Base-by-base conservation (phyloP, 2,797 vertebrate species). In the Mionectes olivaceus region DNA sequence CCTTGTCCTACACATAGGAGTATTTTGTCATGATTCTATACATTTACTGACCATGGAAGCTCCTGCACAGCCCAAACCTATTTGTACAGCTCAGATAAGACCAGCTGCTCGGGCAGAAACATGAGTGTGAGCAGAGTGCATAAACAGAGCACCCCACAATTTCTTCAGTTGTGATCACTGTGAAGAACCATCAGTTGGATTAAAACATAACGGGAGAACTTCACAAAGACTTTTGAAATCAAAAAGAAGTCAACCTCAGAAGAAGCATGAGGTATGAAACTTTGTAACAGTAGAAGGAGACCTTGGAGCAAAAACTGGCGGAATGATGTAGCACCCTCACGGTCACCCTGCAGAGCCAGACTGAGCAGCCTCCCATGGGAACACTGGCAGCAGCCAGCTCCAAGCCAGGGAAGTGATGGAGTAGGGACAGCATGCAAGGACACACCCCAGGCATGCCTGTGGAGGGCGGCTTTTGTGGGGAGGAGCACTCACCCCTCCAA, bases 401-500 rank as follows among this genome's bases (percentile, higher is more conserved):
- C 32, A 25, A 53, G 8, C 22, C 13, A 33, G 61, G 27, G 25
- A 16, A 57, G 11, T 12, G 50, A 44, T 2, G 4, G 9, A 24
- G 5, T 53, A 59, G 19, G 19, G 18, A 2, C 16, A 87, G 33
- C 50, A 23, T 0, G 2, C 19, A 47, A 37, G 16, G 41, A 78
- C 53, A 27, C 22, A 6, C 1, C 8, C 35, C 28, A 6, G 14
- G 12, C 15, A 25, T 74, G 22, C 11, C 49, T 37, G n/a, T 4
- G 47, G 4, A 1, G 7, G 10, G 15, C 3, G 3, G 5, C 3
- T 2, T 10, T 73, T 9, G 5, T 4, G 9, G 10, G 19, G 28
- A 52, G 56, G 32, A 68, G 12, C 33, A 44, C 5, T 3, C 30
- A 39, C 1, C 1, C 6, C 47, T 39, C 47, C 57, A n/a, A 18